Base-by-base conservation (phyloP, 2,888 invertebrate species). In the Leucania comma region DNA sequence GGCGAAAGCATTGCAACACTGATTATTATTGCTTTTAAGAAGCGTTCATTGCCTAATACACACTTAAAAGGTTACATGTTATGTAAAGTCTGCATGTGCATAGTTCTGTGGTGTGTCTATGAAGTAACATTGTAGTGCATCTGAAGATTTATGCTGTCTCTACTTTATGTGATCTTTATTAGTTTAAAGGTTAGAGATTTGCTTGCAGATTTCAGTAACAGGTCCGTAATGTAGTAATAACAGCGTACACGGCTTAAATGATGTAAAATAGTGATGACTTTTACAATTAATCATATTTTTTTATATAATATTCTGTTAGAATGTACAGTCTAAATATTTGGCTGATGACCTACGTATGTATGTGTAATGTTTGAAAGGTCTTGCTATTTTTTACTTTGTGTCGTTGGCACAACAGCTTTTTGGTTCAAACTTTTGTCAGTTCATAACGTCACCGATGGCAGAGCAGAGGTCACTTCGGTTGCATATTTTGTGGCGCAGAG, bases 1-100 rank as follows among this genome's bases (percentile, higher is more conserved):
- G 80, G 87, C 88, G 89, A 89, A 89, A 88, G 89, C 83, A 81
- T 89, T 89, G 68, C 88, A 75, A 81, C 84, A 89, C 72, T 78
- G 82, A 86, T 85, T 84, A 86, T 85, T 84, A 84, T 83, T 83
- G 85, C 86, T 87, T 87, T 87, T 82, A 85, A 88, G 88, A 86
- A 85, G 83, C 84, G 71, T 58, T 64, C 63, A 62, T 88, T 88
- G 80, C 88, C 77, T 86, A 83, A 88, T 80, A 72, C 38, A 66
- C 72, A 76, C 70, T 82, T 81, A 48, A 86, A 48, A 89, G 89
- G 89, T 89, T 83, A 81, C 24, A 32, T 62, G 50, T 88, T 87
- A 88, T 82, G 83, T 86, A 88, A 88, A 32, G 22, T 76, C 60
- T 87, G 82, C 81, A 87, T 83, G 84, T 85, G 85, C 86, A 87